These are phyloP conservation scores for Craseonycteris thonglongyai DNA, from an alignment of 2,113 vertebrate genomes.

Conservation along the genomic window DNA sequence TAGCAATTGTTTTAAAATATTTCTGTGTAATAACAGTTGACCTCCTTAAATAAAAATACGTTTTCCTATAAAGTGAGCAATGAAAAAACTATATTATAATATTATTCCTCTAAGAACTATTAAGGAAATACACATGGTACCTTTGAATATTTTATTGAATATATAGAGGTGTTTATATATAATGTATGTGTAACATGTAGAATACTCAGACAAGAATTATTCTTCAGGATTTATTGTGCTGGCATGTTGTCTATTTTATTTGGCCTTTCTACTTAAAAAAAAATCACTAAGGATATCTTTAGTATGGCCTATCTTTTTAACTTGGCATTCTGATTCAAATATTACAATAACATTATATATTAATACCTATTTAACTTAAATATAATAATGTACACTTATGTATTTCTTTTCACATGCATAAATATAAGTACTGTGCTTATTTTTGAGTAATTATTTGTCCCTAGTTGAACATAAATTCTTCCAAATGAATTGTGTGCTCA, in stretches of 20 bases:
- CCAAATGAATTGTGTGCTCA: not conserved
- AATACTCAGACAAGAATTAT: not conserved
- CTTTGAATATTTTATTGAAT: not conserved
- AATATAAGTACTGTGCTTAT: not conserved
- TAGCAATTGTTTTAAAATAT: slow-evolving; percentile 18
- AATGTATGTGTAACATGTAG: not conserved
- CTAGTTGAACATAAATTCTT: not conserved
- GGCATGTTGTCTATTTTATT: not conserved
- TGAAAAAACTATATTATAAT: not conserved
- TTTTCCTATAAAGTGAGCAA: not conserved
- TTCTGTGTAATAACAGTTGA: slow-evolving; percentile 23
- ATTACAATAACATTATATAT: not conserved
- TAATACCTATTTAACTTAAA: not conserved
- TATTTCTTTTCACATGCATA: not conserved
- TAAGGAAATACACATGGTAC: not conserved
- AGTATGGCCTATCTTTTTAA: not conserved
- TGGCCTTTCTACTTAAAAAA: not conserved
- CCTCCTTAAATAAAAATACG: not conserved
- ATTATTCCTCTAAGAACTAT: not conserved
- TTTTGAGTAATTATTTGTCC: not conserved
- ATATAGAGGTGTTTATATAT: not conserved
- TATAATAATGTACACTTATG: not conserved
- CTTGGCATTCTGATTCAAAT: not conserved
- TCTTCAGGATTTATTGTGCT: not conserved
- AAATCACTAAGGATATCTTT: not conserved